Conservation (phyloP, 2,888 invertebrate genomes). For the Harpagoxenus sublaevis region DNA sequence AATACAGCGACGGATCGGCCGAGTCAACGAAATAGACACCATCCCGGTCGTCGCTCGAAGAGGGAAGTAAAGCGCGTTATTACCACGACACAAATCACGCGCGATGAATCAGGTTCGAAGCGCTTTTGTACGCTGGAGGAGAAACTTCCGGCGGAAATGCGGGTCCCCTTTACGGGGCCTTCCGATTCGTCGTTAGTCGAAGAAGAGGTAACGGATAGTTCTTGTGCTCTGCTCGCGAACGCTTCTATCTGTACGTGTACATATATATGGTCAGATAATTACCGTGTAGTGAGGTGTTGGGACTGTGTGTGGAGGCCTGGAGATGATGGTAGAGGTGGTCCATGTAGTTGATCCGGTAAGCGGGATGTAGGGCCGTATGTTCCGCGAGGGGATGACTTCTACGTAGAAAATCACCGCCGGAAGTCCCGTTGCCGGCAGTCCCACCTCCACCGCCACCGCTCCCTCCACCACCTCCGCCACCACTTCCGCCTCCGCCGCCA, state of each 20-base stretch:
- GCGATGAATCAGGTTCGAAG: conserved; percentile 52
- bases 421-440: conserved; percentile 88
- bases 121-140: conserved; percentile 46
- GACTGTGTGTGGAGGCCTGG: conserved; percentile 89
- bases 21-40: neutral
- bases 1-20: neutral
- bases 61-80: conserved; percentile 47
- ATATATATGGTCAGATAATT: conserved; percentile 55
- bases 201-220: conserved; percentile 24
- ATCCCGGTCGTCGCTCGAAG: conserved; percentile 17
- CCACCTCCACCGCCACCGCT: conserved; percentile 86
- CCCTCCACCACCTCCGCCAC: conserved; percentile 74
- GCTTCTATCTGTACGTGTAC: neutral
- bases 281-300: conserved; percentile 91
- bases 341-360: conserved; percentile 92
- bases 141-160: conserved; percentile 83
- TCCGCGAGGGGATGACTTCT: conserved; percentile 89
- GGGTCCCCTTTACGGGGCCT: conserved; percentile 70
- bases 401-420: conserved; percentile 89
- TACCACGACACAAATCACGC: conserved; percentile 29
- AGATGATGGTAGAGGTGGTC: conserved; percentile 92
- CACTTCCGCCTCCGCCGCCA: conserved; percentile 74
- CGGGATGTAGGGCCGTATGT: conserved; percentile 90
- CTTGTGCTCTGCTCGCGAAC: neutral
- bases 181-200: conserved; percentile 4